A percentile compares a stretch with the other conserved stretches of the same genome.
These are phyloP conservation scores for Ailurus styani DNA, from an alignment of 2,113 vertebrate species.

Conservation along the genomic window DNA sequence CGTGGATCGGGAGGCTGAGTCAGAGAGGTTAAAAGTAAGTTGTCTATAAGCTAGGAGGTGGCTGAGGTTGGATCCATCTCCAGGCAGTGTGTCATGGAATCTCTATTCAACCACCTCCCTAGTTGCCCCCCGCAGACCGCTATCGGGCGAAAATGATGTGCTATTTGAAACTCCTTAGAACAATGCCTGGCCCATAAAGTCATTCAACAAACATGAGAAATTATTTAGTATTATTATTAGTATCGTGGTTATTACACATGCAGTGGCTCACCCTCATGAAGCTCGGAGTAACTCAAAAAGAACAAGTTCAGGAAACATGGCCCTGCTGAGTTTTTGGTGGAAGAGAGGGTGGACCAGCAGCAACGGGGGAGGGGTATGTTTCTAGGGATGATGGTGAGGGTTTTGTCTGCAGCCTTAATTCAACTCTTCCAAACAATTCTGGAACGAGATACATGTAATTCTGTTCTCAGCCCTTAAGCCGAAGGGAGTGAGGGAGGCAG, in stretches of 20 bases:
- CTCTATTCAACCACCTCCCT: fast-evolving
- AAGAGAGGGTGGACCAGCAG: fast-evolving
- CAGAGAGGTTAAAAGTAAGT: background rate
- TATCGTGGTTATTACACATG: fast-evolving
- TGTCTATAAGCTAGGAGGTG: fast-evolving
- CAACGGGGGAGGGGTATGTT: background rate
- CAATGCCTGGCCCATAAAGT: background rate
- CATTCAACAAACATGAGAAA: background rate
- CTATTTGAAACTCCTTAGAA: background rate
- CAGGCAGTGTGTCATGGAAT: fast-evolving
- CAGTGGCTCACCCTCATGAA: fast-evolving
- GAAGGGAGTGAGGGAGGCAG: background rate
- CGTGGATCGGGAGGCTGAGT: background rate
- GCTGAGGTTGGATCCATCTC: background rate
- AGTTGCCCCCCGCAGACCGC: fast-evolving
- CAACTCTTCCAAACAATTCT: background rate
- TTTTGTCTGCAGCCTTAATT: background rate
- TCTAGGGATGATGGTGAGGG: background rate
- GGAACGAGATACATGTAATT: background rate
- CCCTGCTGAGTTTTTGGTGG: background rate
- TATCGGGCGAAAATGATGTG: no score
- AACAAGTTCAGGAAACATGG: background rate
- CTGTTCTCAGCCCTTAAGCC: background rate
- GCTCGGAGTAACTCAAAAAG: background rate
- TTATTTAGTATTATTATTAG: background rate